These are phyloP conservation scores for Callimorpha dominula DNA, from an alignment of 2,888 invertebrate genomes.

Conservation along the genomic window DNA sequence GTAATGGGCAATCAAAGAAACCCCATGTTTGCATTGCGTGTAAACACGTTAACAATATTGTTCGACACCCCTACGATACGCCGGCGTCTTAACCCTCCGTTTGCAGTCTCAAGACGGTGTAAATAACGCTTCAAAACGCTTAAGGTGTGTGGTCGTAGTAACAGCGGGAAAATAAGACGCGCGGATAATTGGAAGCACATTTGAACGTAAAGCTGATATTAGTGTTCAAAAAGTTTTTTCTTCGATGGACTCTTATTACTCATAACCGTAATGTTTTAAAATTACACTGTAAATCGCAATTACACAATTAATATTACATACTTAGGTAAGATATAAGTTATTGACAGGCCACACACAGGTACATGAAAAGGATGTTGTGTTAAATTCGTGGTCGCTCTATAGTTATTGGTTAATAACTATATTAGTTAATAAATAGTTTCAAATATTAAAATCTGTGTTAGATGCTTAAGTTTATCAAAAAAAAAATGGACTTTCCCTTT, in stretches of 20 bases:
- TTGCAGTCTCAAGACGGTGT: constrained; percentile 69
- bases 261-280: background rate
- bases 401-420: too few relatives aligned
- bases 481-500: background rate
- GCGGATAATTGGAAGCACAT: background rate
- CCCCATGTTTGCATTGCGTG: constrained; percentile 58
- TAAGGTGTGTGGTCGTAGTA: constrained; percentile 37
- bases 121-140: constrained; percentile 66
- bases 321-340: background rate
- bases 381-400: too few relatives aligned
- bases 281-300: background rate
- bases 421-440: background rate
- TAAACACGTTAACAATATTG: constrained; percentile 54
- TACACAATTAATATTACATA: background rate
- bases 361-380: too few relatives aligned
- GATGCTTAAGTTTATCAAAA: background rate
- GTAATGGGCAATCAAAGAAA: constrained; percentile 39
- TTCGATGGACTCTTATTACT: background rate
- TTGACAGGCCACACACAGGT: background rate
- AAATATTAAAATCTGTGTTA: background rate
- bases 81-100: constrained; percentile 73
- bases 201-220: background rate
- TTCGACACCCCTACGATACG: constrained; percentile 68
- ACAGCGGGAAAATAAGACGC: constrained; percentile 38
- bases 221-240: background rate